Conservation (phyloP, 2,797 vertebrate genomes). For the Discoglossus pictus region DNA sequence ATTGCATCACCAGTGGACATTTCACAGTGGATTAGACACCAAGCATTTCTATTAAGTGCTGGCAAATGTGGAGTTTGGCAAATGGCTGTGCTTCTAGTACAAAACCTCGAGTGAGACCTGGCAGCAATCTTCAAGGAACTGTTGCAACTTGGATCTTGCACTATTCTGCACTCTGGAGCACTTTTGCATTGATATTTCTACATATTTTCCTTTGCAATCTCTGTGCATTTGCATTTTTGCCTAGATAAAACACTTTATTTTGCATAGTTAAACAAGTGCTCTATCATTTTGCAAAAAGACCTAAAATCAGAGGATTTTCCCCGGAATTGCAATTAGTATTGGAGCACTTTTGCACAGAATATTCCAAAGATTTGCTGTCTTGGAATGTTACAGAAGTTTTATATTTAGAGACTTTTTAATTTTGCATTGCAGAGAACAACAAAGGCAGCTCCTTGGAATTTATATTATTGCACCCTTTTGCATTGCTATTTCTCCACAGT, state of each 20-base stretch:
- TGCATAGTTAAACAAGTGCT: not conserved
- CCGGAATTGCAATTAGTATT: too few species aligned
- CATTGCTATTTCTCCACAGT: too few species aligned
- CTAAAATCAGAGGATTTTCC: too few species aligned
- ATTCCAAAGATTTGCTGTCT: too few species aligned
- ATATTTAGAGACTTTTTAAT: too few species aligned
- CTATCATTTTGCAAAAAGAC: too few species aligned
- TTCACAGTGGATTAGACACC: constrained; percentile 22
- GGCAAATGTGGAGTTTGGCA: constrained; percentile 30
- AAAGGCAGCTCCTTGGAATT: too few species aligned
- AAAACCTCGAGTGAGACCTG: constrained; percentile 18
- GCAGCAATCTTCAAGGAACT: not conserved
- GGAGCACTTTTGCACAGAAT: too few species aligned
- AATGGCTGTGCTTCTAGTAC: constrained; percentile 13
- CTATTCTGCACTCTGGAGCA: not conserved
- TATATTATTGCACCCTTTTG: too few species aligned
- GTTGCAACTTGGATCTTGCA: not conserved
- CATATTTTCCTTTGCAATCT: not conserved
- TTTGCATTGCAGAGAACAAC: too few species aligned
- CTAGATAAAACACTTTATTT: too few species aligned
- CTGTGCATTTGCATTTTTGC: not conserved
- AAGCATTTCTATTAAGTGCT: not conserved
- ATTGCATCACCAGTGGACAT: not conserved
- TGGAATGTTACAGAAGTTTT: too few species aligned
- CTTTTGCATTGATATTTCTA: not conserved